Evolutionary conservation across 2,113 vertebrate genomes (phyloP), one percentile per base, ranked within the genome.

Genomic region (Coryphaenoides rupestris): DNA sequence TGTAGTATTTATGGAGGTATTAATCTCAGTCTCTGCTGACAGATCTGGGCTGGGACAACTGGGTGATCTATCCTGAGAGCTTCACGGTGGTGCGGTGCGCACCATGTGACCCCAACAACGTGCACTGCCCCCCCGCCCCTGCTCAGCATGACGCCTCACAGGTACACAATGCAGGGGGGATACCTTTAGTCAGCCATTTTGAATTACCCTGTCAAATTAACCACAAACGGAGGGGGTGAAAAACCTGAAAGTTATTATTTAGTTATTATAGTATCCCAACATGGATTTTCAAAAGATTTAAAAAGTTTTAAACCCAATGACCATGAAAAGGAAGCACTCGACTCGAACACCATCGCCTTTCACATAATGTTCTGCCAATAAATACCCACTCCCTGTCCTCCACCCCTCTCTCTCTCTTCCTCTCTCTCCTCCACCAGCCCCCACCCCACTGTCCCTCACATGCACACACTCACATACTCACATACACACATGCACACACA

Each of bases 11-110:
- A 10, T 54, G 52, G n/a, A 17, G 5, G 49, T 52, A n/a, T 52
- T 19, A 19, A 19, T 55, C 55, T 12, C 15, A 14, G 9, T 55
- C 0, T 10, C 45, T 62, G 4, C 70, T 64, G 1, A 23, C 69
- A 92, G 91, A 92, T 70, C 80, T 92, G 68, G 86, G 83, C 68
- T 92, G 91, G 91, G 82, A 90, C 58, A 75, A 12, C 55, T 92
- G 91, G 91, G 73, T 92, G 61, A 76, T 92, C 68, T 74, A 84
- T 26, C 90, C 90, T 1, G 55, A 81, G 58, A 90, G 78, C 59
- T 68, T 92, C 2, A 87, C 82, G 55, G 64, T 84, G 0, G 63
- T 80, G 47, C 79, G 80, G 52, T 92, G 90, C 79, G 53, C 50
- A 2, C 40, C 60, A 46, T 90, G 88, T 68, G 68, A 55, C 65